These are phyloP conservation scores for Centropus unirufus DNA, from an alignment of 2,113 vertebrate genomes.

Conservation along the genomic window DNA sequence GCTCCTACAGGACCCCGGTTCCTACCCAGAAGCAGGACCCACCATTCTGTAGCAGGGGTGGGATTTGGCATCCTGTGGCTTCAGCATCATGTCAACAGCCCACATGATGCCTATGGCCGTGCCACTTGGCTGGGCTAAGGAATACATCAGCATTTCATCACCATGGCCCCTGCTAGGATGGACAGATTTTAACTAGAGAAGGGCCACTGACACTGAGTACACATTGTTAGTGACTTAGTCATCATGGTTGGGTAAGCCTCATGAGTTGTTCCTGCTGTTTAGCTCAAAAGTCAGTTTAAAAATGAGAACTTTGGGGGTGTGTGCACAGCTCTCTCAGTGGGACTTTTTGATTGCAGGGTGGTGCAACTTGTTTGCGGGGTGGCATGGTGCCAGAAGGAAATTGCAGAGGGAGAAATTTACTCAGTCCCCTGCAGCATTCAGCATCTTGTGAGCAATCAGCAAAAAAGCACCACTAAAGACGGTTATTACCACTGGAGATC, in stretches of 20 bases:
- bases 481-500: not conserved
- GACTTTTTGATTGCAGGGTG: not conserved
- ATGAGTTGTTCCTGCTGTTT: accelerated
- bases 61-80: accelerated
- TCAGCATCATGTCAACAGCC: accelerated
- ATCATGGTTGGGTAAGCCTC: accelerated
- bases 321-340: not conserved
- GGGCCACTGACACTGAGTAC: accelerated
- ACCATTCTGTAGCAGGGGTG: accelerated
- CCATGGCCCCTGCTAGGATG: accelerated
- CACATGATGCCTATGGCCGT: accelerated
- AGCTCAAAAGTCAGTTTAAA: not conserved
- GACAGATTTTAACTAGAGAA: accelerated
- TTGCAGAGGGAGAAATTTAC: not conserved
- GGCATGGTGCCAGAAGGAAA: accelerated
- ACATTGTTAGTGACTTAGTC: not conserved
- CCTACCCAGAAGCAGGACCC: not conserved
- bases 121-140: not conserved
- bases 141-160: accelerated
- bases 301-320: not conserved
- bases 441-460: accelerated
- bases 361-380: too few species aligned
- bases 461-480: not conserved
- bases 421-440: not conserved
- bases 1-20: not conserved